Evolutionary conservation across 2,888 invertebrate genomes (phyloP).

Genomic region (Acleris holmiana): DNA sequence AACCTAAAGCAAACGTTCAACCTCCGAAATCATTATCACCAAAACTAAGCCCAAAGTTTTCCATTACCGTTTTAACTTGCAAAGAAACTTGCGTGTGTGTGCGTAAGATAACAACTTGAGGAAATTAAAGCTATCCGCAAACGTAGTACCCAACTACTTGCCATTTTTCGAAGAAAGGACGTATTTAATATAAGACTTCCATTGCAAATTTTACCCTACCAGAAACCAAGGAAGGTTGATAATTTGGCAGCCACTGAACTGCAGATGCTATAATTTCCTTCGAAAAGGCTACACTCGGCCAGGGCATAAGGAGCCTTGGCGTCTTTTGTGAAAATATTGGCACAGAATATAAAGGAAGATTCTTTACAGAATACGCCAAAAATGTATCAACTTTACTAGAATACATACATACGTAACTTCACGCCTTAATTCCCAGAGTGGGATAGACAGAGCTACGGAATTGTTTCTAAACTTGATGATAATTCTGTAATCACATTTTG

Average conservation of each 20-base stretch:
- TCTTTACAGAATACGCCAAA: background rate
- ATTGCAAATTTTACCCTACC: too few species aligned
- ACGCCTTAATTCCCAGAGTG: too few species aligned
- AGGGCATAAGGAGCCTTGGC: conserved; percentile 45
- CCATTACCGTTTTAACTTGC: conserved; percentile 36
- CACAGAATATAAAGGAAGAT: background rate
- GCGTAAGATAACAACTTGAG: conserved; percentile 51
- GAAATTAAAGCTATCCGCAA: conserved; percentile 56
- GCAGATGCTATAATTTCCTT: too few species aligned
- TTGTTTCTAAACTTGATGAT: too few species aligned
- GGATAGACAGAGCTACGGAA: too few species aligned
- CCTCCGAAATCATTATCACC: conserved; percentile 27
- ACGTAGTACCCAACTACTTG: conserved; percentile 53
- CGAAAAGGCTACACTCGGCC: conserved; percentile 38
- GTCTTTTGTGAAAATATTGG: conserved; percentile 34
- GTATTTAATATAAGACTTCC: too few species aligned
- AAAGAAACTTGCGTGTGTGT: conserved; percentile 36
- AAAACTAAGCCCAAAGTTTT: conserved; percentile 23
- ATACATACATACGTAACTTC: too few species aligned
- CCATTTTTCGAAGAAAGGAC: too few species aligned
- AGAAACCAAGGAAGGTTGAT: too few species aligned
- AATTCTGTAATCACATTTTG: too few species aligned
- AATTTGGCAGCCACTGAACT: too few species aligned
- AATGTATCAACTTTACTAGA: too few species aligned
- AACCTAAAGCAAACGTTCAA: background rate